These are phyloP conservation scores for Zhuqinia jingwanae DNA, from an alignment of 2,888 invertebrate genomes.

Conservation along the genomic window DNA sequence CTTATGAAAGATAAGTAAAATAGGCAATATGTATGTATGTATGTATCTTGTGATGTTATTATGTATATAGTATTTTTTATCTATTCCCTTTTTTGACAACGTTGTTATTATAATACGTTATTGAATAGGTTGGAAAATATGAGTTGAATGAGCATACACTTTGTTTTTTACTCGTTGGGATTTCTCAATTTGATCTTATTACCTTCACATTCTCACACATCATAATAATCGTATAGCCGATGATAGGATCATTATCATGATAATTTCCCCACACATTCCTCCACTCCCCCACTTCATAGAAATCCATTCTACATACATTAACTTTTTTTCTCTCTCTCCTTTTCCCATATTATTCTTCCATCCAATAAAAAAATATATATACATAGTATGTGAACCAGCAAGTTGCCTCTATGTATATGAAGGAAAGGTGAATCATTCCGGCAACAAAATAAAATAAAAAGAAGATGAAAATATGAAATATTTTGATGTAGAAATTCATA, in stretches of 20 bases:
- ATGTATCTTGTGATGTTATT: too few species aligned
- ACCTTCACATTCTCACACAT: slow-evolving; percentile 63
- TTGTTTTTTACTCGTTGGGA: slow-evolving; percentile 5
- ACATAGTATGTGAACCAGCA: too few species aligned
- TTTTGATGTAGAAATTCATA: slow-evolving; percentile 45
- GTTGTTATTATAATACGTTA: too few species aligned
- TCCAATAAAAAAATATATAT: slow-evolving; percentile 7
- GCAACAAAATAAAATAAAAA: too few species aligned
- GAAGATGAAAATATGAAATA: slow-evolving; percentile 2
- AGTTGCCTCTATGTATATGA: neutral
- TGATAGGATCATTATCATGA: slow-evolving; percentile 59
- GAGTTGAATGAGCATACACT: neutral
- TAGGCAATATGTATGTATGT: too few species aligned
- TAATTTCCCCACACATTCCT: slow-evolving; percentile 54
- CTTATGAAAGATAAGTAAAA: too few species aligned
- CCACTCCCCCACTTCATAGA: slow-evolving; percentile 48
- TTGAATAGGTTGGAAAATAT: too few species aligned
- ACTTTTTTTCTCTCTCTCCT: too few species aligned
- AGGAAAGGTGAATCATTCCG: slow-evolving; percentile 38
- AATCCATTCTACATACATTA: slow-evolving; percentile 34
- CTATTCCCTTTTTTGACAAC: too few species aligned
- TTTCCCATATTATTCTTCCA: neutral
- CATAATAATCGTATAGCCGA: slow-evolving; percentile 49
- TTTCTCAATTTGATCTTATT: slow-evolving; percentile 55
- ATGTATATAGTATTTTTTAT: too few species aligned